phyloP scores from a whole-genome alignment of 2,888 invertebrate genomes.

The Drosophila anomalipes region DNA sequence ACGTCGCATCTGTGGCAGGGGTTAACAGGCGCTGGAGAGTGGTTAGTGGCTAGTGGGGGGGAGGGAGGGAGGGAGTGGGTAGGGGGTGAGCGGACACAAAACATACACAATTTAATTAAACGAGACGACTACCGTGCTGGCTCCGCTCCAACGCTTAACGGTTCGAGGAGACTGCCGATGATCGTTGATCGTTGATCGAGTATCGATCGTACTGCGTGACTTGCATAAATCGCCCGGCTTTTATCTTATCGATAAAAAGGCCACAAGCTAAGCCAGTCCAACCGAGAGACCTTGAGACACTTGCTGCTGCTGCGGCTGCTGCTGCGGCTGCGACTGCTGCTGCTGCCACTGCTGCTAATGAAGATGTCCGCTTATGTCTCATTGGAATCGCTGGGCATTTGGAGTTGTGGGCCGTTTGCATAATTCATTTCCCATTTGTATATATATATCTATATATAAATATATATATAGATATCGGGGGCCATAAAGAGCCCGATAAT shows the following conservation, averaged over 20 bases:
- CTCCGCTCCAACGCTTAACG: conserved; percentile 24
- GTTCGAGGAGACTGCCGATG: conserved; percentile 8
- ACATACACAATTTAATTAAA: conserved; percentile 80
- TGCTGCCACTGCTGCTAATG: conserved; percentile 47
- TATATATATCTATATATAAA: conserved; percentile 29
- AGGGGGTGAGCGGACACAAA: conserved; percentile 27
- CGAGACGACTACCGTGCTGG: conserved; percentile 68
- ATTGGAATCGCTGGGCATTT: conserved; percentile 14
- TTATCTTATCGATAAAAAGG: conserved; percentile 37
- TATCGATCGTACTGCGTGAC: conserved; percentile 45
- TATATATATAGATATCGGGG: background rate
- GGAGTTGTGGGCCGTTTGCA: conserved; percentile 54
- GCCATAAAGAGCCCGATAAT: conserved; percentile 73
- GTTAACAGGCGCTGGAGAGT: background rate
- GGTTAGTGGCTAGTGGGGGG: background rate
- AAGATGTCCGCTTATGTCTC: conserved; percentile 44
- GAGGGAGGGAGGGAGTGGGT: background rate
- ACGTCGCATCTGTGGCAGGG: conserved; percentile 47
- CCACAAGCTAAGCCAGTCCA: background rate
- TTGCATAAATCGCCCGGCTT: conserved; percentile 55
- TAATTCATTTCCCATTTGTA: conserved; percentile 81
- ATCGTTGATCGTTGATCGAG: conserved; percentile 19
- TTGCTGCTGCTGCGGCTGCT: conserved; percentile 1
- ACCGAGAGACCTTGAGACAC: conserved; percentile 2
- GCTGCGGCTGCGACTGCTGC: conserved; percentile 6